Conservation (phyloP, 1,140 invertebrate species). For the Rhynchophorus ferrugineus region DNA sequence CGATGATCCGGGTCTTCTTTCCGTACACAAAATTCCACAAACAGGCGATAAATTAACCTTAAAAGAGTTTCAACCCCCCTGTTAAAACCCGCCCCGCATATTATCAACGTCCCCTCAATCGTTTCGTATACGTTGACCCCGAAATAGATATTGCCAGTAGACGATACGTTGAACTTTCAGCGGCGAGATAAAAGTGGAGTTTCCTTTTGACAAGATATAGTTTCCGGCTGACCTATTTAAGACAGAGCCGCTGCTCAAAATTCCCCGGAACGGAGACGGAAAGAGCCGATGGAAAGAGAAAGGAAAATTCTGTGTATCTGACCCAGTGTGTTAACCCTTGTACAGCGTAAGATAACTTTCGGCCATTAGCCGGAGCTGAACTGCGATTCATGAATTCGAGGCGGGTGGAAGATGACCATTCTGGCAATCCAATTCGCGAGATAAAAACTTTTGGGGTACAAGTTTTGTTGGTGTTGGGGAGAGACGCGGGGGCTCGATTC, state of each 20-base stretch:
- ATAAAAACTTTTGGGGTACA: not conserved
- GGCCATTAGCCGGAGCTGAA: not conserved
- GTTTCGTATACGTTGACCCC: not conserved
- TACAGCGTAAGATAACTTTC: not conserved
- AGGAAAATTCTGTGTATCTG: not conserved
- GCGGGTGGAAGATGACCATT: not conserved
- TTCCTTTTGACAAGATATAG: not conserved
- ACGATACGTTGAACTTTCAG: not conserved
- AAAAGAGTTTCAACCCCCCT: not conserved
- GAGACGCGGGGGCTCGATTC: not conserved
- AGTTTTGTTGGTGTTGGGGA: not conserved
- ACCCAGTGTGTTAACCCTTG: not conserved
- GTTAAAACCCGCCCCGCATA: not conserved
- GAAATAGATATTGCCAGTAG: not conserved
- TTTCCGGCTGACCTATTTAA: not conserved
- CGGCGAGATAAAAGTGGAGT: not conserved
- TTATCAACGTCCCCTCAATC: not conserved
- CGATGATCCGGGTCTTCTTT: no score
- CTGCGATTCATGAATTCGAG: not conserved
- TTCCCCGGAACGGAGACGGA: no score
- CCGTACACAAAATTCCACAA: no score
- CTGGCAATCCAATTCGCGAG: not conserved
- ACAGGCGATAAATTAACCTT: not conserved
- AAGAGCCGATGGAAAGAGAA: not conserved
- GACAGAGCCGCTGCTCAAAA: not conserved